Evolutionary conservation across 1,140 invertebrate genomes (phyloP), one percentile per base, ranked within the genome.

Genomic region (Euwallacea fornicatus): DNA sequence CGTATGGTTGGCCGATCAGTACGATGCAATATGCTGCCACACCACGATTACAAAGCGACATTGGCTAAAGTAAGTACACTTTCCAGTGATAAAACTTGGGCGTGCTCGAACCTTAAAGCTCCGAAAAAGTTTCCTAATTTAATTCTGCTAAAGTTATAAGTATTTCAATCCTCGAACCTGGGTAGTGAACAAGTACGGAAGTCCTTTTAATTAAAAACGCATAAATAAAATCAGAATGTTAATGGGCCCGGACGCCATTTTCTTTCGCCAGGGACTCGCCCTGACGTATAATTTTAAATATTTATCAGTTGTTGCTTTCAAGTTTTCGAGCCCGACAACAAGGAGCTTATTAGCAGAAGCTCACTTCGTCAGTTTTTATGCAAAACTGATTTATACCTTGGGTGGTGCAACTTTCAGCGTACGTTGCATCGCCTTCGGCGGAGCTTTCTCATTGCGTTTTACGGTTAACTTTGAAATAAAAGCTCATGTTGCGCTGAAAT

Each of bases 1-100:
- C 74, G 97, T 99, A 44, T 99, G 98, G 98, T 89, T 99, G 68
- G 97, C 97, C 16, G 98, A 99, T 85, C 98, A 99, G 84, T 99
- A 96, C 82, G 97, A 99, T 81, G 95, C 96, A 41, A 95, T 99
- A 76, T 99, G 97, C 82, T 98, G 96, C 82, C 96, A 98, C 78
- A 97, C 96, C 7, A 83, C 89, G n/a, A 93, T 98, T 46, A 97
- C 95, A 7, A 97, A 96, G 81, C 86, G 93, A 64, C 94, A 98
- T 83, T 99, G 97, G 97, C 85, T 97, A 66, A 91, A 92, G 94
- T 96, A 84, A 88, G 90, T 78, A 33, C 9, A 15, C 50, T 50
- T 33, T 50, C 50, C 11, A 42, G 42, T 56, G 16, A 9, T 56
- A 33, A 33, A 33, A 33, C 21, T 33, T 33, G 21, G 21, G 21